Percentiles rank a stretch among this genome's conserved stretches.
Evolutionary conservation across 2,113 vertebrate genomes (phyloP).

Genomic region (Centropus bengalensis): DNA sequence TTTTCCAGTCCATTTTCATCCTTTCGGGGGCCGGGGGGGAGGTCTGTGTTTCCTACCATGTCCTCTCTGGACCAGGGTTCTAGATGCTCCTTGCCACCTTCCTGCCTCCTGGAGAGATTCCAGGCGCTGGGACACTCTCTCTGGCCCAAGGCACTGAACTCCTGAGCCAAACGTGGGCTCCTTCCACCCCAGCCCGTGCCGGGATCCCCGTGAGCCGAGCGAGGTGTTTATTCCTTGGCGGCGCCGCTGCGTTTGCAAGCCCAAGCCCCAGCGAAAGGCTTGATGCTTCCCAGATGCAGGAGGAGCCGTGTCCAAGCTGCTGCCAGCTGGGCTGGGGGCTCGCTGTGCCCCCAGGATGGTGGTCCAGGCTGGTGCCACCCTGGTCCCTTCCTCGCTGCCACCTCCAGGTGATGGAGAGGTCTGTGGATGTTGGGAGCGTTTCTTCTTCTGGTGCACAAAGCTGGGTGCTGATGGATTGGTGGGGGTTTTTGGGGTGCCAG

Average conservation of each 20-base stretch:
- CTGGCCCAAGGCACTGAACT: background rate
- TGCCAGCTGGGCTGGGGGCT: background rate
- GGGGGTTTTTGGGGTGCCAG: background rate
- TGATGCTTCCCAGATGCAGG: background rate
- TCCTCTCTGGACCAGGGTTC: background rate
- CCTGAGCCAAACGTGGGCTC: background rate
- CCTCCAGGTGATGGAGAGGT: background rate
- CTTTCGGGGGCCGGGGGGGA: background rate
- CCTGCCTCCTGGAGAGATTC: background rate
- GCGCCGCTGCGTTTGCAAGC: background rate
- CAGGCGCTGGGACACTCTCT: background rate
- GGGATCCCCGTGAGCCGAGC: constrained; percentile 24
- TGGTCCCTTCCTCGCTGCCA: accelerated
- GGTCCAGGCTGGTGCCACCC: background rate
- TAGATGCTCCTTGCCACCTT: background rate
- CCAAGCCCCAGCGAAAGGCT: background rate
- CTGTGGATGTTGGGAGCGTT: background rate
- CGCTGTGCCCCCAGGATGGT: background rate
- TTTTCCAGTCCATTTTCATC: constrained; percentile 49
- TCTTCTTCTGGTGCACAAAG: accelerated
- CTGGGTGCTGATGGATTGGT: accelerated
- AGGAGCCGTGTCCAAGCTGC: background rate
- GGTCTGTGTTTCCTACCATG: background rate
- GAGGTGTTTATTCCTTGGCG: background rate
- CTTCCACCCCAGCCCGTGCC: background rate